Conservation (phyloP, 37 sponge, comb jelly and placozoan species). For the Lycopodina hypogea region DNA sequence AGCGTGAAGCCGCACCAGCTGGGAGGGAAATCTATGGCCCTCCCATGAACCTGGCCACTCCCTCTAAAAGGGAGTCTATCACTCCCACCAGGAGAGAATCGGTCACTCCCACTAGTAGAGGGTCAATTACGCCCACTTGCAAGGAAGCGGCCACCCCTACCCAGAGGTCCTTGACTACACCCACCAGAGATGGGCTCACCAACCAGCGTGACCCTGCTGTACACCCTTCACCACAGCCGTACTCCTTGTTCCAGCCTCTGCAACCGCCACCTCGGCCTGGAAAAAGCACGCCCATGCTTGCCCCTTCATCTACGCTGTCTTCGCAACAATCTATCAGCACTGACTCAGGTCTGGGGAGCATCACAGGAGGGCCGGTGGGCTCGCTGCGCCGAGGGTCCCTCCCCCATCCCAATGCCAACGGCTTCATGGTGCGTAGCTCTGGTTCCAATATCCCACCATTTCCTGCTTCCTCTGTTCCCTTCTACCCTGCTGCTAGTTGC, state of each 20-base stretch:
- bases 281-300: background rate
- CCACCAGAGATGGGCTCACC: background rate
- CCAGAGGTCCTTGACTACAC: too few relatives aligned
- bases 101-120: background rate
- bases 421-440: conserved; percentile 7
- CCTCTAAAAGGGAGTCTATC: too few relatives aligned
- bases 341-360: conserved; percentile 5
- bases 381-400: background rate
- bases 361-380: background rate
- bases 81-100: too few relatives aligned
- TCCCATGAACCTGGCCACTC: too few relatives aligned
- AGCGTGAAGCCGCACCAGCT: too few relatives aligned
- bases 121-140: background rate
- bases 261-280: background rate
- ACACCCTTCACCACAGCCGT: background rate
- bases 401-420: background rate
- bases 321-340: background rate
- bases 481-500: background rate
- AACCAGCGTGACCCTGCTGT: background rate
- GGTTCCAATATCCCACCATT: background rate
- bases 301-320: background rate
- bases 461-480: background rate
- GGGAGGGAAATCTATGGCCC: too few relatives aligned
- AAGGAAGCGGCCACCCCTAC: background rate
- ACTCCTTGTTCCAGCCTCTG: background rate